These are phyloP conservation scores for Mastigias papua DNA, from an alignment of 30 jellyfish, hydroid and myxozoan species.

Conservation along the genomic window DNA sequence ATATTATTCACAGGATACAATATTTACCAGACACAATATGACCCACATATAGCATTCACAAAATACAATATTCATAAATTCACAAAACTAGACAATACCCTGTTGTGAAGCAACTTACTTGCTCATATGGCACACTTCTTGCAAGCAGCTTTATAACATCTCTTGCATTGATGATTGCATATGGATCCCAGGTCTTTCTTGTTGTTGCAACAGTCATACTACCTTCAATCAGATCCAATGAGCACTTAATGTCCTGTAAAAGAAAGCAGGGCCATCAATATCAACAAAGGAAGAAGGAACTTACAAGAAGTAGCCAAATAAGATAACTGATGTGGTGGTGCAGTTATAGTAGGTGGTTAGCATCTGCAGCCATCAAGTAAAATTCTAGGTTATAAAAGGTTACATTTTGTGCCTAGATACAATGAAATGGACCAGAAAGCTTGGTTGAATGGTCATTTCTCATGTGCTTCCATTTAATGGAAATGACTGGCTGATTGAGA, in stretches of 20 bases:
- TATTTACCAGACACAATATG: no score
- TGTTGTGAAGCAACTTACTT: constrained; percentile 64
- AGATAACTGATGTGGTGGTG: no score
- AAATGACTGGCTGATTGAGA: no score
- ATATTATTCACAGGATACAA: no score
- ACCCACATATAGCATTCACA: not conserved
- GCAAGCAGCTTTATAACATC: constrained; percentile 92
- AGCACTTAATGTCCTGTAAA: constrained; percentile 81
- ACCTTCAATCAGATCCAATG: constrained; percentile 90
- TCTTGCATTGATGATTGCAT: constrained; percentile 85
- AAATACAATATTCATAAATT: no score
- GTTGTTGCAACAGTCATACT: constrained; percentile 95
- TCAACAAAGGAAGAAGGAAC: not conserved
- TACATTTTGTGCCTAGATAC: no score
- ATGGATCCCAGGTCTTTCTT: constrained; percentile 97
- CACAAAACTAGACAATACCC: not conserved
- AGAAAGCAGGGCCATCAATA: no score
- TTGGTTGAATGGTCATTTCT: no score
- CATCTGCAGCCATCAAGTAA: not conserved
- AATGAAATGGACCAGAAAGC: no score
- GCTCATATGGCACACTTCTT: constrained; percentile 98
- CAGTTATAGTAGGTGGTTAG: no score
- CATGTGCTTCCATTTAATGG: no score
- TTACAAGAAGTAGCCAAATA: not conserved
- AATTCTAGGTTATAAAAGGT: no score